Evolutionary conservation across 2,113 vertebrate species (phyloP).

Genomic region (Micromys minutus): DNA sequence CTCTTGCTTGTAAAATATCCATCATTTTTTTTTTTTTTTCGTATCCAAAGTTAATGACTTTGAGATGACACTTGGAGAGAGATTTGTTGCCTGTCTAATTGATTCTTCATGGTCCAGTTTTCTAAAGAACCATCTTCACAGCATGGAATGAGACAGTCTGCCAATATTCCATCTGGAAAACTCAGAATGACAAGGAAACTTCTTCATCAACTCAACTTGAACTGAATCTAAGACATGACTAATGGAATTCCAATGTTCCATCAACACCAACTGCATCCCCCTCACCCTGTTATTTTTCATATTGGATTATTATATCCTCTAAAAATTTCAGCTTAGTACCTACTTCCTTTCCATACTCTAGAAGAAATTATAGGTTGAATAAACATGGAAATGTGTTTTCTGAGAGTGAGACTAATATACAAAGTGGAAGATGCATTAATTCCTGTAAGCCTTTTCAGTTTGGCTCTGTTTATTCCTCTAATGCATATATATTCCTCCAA

Average conservation of each 20-base stretch:
- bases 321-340: background rate
- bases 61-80: constrained; percentile 47
- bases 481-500: background rate
- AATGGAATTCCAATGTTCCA: constrained; percentile 65
- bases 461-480: background rate
- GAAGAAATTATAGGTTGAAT: constrained; percentile 43
- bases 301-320: background rate
- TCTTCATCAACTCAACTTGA: constrained; percentile 69
- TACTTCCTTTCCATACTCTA: constrained; percentile 10
- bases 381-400: constrained; percentile 4
- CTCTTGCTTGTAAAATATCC: background rate
- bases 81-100: constrained; percentile 75
- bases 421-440: background rate
- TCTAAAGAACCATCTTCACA: constrained; percentile 69
- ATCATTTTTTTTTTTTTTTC: constrained; percentile 40
- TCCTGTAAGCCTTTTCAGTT: background rate
- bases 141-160: background rate
- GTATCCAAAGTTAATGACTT: constrained; percentile 62
- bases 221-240: constrained; percentile 55
- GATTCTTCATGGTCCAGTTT: constrained; percentile 76
- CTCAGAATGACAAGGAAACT: constrained; percentile 51
- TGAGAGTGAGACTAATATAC: background rate
- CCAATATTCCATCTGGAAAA: constrained; percentile 59
- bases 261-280: background rate
- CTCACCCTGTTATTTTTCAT: constrained; percentile 24